Evolutionary conservation across 2,113 vertebrate species (phyloP).

Genomic region (Hypomesus transpacificus): DNA sequence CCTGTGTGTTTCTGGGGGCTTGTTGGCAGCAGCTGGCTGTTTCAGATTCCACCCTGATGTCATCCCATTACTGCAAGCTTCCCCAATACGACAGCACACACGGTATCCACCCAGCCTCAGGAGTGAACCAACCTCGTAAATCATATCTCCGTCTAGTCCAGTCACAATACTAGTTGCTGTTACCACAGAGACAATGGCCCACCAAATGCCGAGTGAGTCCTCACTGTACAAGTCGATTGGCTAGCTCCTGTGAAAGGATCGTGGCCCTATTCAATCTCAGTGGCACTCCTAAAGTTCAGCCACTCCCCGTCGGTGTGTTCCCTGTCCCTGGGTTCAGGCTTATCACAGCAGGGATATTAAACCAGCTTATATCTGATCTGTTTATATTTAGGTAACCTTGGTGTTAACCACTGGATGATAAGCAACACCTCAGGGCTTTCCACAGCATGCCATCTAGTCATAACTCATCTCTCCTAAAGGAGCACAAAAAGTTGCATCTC

Average conservation of each 20-base stretch:
- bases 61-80: conserved; percentile 28
- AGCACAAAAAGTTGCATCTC: conserved; percentile 14
- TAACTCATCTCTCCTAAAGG: conserved; percentile 9
- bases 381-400: conserved; percentile 59
- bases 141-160: background rate
- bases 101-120: conserved; percentile 1
- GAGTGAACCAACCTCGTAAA: background rate
- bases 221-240: too few species aligned
- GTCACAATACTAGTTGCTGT: background rate
- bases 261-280: background rate
- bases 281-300: conserved; percentile 2
- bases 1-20: conserved; percentile 12
- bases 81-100: conserved; percentile 23
- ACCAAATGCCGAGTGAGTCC: too few species aligned
- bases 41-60: conserved; percentile 34
- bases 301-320: background rate
- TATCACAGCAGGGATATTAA: conserved; percentile 35
- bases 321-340: conserved; percentile 4
- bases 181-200: too few species aligned
- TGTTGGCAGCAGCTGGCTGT: conserved; percentile 17
- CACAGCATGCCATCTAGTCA: conserved; percentile 22
- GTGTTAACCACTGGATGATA: conserved; percentile 20
- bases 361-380: conserved; percentile 45
- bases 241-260: background rate
- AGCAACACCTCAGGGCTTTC: conserved; percentile 12